A percentile compares a stretch with the other conserved stretches of the same genome.
Evolutionary conservation across 92 coral and sea anemone species (phyloP).

Genomic region (Epizoanthus scotinus): DNA sequence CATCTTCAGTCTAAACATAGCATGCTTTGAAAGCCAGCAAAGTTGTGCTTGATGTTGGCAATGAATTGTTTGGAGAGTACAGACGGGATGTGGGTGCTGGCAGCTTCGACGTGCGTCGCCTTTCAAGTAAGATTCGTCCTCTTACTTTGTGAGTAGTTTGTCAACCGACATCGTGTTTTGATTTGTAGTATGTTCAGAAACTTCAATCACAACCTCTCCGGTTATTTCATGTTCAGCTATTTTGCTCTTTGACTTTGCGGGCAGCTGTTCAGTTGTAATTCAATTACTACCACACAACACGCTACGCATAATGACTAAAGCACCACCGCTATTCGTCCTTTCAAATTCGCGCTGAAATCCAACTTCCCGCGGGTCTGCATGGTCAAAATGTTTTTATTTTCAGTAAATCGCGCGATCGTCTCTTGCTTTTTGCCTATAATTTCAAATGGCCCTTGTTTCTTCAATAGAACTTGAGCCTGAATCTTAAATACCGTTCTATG

Average conservation of each 20-base stretch:
- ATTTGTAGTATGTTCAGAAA: not conserved
- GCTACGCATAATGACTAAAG: not conserved
- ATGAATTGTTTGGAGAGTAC: constrained; percentile 4
- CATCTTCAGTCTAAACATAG: not conserved
- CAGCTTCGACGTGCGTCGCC: constrained; percentile 8
- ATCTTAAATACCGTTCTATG: no score
- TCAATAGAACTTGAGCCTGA: no score
- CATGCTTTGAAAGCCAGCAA: not conserved
- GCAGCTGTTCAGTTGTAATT: not conserved
- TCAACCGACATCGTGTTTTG: not conserved
- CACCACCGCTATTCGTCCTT: not conserved
- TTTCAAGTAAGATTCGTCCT: constrained; percentile 36
- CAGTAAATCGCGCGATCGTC: not conserved
- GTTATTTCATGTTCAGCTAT: not conserved
- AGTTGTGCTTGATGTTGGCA: not conserved
- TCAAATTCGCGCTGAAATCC: not conserved
- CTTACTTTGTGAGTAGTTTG: no score
- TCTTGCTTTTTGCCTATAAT: not conserved
- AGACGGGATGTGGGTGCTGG: constrained; percentile 5
- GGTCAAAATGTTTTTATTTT: not conserved
- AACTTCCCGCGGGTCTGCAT: not conserved
- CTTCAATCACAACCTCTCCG: not conserved
- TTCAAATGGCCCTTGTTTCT: not conserved
- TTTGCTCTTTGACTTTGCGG: not conserved
- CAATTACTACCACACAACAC: not conserved